A percentile compares a stretch with the other conserved stretches of the same genome.
phyloP scores from a whole-genome alignment of 1,140 invertebrate species.

The Drosophila paulistorum region DNA sequence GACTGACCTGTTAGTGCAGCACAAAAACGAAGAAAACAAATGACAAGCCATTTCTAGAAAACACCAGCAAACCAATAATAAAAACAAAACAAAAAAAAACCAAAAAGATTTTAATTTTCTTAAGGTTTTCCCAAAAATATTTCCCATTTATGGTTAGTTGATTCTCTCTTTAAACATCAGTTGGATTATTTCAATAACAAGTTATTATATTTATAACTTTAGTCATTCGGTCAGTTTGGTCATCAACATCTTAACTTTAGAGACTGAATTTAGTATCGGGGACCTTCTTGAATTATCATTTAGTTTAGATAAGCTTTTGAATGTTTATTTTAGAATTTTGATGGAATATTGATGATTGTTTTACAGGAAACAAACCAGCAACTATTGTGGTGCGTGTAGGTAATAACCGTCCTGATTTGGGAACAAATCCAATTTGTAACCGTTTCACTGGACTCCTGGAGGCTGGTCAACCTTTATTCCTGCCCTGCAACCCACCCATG shows the following conservation, averaged over 20 bases:
- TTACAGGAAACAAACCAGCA: constrained; percentile 87
- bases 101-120: neutral
- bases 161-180: too few relatives aligned
- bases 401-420: constrained; percentile 96
- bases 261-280: too few relatives aligned
- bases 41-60: constrained; percentile 1
- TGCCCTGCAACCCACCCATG: constrained; percentile 97
- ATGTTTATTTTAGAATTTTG: too few relatives aligned
- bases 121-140: neutral
- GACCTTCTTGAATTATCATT: too few relatives aligned
- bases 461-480: constrained; percentile 94
- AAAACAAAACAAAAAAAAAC: too few relatives aligned
- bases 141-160: too few relatives aligned
- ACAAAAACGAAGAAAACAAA: neutral
- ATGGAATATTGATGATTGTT: neutral
- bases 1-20: constrained; percentile 48
- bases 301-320: too few relatives aligned
- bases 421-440: constrained; percentile 96
- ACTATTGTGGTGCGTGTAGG: constrained; percentile 95
- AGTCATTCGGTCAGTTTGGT: too few relatives aligned
- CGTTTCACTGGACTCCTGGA: constrained; percentile 93
- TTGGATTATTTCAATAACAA: too few relatives aligned
- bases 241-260: too few relatives aligned
- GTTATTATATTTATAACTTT: too few relatives aligned
- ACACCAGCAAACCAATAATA: neutral